Evolutionary conservation across 2,797 vertebrate genomes (phyloP), one percentile per base, ranked within the genome.

Genomic region (Momotus momota): DNA sequence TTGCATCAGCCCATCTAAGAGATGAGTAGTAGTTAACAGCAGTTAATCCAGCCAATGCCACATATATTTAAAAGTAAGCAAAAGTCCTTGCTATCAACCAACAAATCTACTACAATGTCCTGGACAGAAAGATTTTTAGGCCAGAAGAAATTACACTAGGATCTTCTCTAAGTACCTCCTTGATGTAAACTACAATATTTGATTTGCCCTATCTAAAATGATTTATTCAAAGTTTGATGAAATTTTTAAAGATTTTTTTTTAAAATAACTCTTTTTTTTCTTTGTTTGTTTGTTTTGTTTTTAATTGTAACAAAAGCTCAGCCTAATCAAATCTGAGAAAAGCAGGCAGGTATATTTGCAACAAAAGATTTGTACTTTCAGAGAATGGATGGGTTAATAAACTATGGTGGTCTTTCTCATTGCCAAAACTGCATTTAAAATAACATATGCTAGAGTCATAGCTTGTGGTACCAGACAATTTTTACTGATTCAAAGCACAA

Each of bases 401-500:
- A 48, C 14, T n/a, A 22, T 18, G 6, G 66, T 51, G 3, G 6
- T 80, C 16, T 49, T 69, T 41, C 38, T 74, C 6, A 4, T 74
- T 92, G 81, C 49, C 38, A 86, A 64, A 86, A 21, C 10, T 57
- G 10, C 16, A 69, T 70, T 90, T 80, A 72, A 93, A 85, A 33
- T 43, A 80, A n/a, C 18, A 73, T 2, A 7, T 38, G 29, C 38
- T 70, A 40, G 6, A 92, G 10, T 61, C 18, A 6, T 9, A 71
- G 45, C 19, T 90, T 78, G 48, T 38, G 49, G 20, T 60, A 52
- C 9, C 11, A 67, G 14, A 51, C 10, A 66, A 21, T 67, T 64
- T 21, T 52, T 49, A 66, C 3, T 64, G 52, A 90, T 45, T 13
- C 31, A 51, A 45, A 78, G n/a, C 23, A 58, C 22, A 70, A 25